phyloP scores from a whole-genome alignment of 2,113 vertebrate genomes.

The Upupa epops region DNA sequence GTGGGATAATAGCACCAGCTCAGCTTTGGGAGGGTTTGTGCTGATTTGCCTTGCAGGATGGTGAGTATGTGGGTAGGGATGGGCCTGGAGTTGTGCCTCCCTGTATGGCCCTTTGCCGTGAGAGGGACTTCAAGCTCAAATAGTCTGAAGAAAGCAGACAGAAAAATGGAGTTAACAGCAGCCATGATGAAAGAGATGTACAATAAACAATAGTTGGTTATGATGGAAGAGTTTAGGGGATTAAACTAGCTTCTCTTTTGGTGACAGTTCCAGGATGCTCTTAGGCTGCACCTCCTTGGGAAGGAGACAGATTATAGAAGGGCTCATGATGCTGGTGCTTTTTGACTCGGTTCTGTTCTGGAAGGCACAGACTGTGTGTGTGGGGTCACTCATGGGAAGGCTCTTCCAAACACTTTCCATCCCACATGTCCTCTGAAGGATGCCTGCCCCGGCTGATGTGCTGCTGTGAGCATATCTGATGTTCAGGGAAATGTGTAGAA shows the following conservation, averaged over 20 bases:
- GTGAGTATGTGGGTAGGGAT: accelerated
- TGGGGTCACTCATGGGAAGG: background rate
- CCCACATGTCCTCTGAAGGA: accelerated
- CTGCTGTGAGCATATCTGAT: background rate
- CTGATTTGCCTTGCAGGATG: background rate
- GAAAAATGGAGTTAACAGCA: background rate
- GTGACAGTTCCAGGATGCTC: background rate
- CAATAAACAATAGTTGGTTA: background rate
- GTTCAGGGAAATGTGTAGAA: accelerated
- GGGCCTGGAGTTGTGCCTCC: background rate
- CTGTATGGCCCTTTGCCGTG: background rate
- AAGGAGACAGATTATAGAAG: background rate
- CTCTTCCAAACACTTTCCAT: background rate
- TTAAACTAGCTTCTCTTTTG: background rate
- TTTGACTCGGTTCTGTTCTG: background rate
- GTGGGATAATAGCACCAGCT: background rate
- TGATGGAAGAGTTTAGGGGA: background rate
- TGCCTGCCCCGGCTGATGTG: background rate
- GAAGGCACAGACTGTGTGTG: accelerated
- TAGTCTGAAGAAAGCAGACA: background rate
- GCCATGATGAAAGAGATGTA: background rate
- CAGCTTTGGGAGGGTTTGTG: background rate
- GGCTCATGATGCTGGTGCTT: accelerated
- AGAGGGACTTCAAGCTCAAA: background rate
- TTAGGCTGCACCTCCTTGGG: background rate